Evolutionary conservation across 2,113 vertebrate genomes (phyloP), one percentile per base, ranked within the genome.

Genomic region (Oncorhynchus gorbuscha): DNA sequence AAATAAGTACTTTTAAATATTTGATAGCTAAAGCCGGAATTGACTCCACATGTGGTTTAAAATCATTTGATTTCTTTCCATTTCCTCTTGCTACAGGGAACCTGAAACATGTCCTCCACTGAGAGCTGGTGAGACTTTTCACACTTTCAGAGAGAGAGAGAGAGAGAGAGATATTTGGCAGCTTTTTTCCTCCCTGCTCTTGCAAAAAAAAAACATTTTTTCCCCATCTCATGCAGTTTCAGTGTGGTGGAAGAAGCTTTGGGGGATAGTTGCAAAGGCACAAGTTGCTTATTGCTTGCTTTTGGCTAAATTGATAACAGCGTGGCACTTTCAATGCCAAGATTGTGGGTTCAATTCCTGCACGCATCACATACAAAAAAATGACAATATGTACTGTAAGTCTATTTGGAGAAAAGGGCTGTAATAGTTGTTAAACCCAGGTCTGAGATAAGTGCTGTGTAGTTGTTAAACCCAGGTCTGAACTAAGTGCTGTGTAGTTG

Each of bases 51-150:
- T n/a, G 22, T 35, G 39, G 39, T 13, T 35, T 64, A 45, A 45
- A 45, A 45, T 9, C 39, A 45, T 45, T 64, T 28, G 3, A 48
- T 67, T 26, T 67, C 3, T 26, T 28, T 67, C 22, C 11, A 32
- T 2, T 67, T 26, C 65, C n/a, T 64, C 67, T 66, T 71, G 32
- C 66, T 28, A 35, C 39, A n/a, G 39, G n/a, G 67, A 39, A 62
- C 58, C 65, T 28, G 22, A 61, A 73, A 76, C 58, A 26, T 45
- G 48, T 39, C 48, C 65, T 64, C 66, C 28, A n/a, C 71, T 48
- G 61, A 80, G 69, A 58, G 49, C 55, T 32, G 20, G 74, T 76
- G 71, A n/a, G 75, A 77, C 59, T 58, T 70, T 71, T 66, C 66
- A 59, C 75, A 74, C 75, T 77, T 77, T 81, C 79, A 11, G 35